A percentile compares a stretch with the other conserved stretches of the same genome.
phyloP scores from a whole-genome alignment of 2,113 vertebrate genomes.

The Ciconia boyciana region DNA sequence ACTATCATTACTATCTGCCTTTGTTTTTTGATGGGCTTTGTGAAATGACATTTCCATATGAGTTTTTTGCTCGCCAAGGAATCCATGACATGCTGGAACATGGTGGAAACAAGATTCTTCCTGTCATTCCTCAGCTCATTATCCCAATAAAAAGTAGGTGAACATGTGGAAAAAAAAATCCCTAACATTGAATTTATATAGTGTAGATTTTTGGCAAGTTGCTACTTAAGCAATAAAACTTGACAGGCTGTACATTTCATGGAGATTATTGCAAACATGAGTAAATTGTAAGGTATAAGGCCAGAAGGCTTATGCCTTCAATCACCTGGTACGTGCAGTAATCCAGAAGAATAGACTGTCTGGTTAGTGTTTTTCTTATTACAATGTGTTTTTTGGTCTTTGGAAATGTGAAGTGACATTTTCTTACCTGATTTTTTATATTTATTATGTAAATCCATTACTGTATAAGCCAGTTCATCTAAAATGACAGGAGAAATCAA shows the following conservation, averaged over 20 bases:
- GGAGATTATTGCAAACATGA: not conserved
- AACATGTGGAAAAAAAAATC: not conserved
- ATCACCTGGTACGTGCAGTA: not conserved
- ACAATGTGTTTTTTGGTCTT: not conserved
- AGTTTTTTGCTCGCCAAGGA: conserved; percentile 92
- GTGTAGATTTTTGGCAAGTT: not conserved
- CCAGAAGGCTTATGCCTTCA: not conserved
- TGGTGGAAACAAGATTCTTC: conserved; percentile 87
- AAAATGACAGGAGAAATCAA: not conserved
- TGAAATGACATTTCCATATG: conserved; percentile 88
- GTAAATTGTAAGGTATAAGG: not conserved
- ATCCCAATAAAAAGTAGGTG: conserved; percentile 92
- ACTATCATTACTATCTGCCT: conserved; percentile 91
- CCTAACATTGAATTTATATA: not conserved
- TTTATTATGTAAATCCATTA: not conserved
- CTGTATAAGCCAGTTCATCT: not conserved
- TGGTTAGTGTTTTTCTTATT: not conserved
- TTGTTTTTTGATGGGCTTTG: conserved; percentile 92
- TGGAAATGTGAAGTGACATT: not conserved
- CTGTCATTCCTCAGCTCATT: conserved; percentile 92
- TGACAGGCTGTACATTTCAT: not conserved
- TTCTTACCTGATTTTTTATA: not conserved
- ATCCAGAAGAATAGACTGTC: not conserved
- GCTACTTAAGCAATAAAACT: conserved; percentile 28
- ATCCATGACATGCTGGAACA: conserved; percentile 92